Base-by-base conservation (phyloP, 2,888 invertebrate species). In the Colostygia pectinataria region DNA sequence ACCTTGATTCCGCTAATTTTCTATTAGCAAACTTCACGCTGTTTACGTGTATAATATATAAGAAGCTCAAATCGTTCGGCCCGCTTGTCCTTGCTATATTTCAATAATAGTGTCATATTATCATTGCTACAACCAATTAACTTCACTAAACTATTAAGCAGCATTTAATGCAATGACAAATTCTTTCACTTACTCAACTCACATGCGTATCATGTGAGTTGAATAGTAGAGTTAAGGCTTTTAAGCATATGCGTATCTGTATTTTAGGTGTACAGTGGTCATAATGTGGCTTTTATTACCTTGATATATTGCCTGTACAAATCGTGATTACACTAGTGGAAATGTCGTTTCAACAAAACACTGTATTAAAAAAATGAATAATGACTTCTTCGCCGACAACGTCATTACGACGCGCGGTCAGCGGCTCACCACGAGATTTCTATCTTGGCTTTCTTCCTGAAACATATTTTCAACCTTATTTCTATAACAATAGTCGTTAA, bases 351-450 rank as follows among this genome's bases (percentile, higher is more conserved):
- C 84, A 82, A 87, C 88, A 87, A 87, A 87, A 87, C 84, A 83
- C 77, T 83, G 84, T 83, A 86, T 88, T 86, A 88, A 89, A 89
- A 88, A 89, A 88, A 88, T 89, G 89, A 89, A 82, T 88, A 87
- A 89, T 87, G 89, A 84, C 88, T 87, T 82, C 85, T 86, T 81
- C 77, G 75, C 83, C 82, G 83, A 78, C 85, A 77, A 76, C 83
- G 79, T 85, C 85, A 88, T 89, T 88, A 88, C 71, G 71, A 71
- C 73, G 70, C 73, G 79, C 81, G 84, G 83, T 83, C 83, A 80
- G 72, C 71, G 75, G 51, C 42, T 50, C 29, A 34, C 50, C 24
- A 71, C 77, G 79, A 83, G 86, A 86, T 87, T 83, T 82, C 83
- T 85, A 88, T 86, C 87, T 76, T 64, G 58, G 7, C 32, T 44